A percentile compares a stretch with the other conserved stretches of the same genome.
Conservation (phyloP, 1,140 invertebrate genomes). For the Drosophila navojoa region DNA sequence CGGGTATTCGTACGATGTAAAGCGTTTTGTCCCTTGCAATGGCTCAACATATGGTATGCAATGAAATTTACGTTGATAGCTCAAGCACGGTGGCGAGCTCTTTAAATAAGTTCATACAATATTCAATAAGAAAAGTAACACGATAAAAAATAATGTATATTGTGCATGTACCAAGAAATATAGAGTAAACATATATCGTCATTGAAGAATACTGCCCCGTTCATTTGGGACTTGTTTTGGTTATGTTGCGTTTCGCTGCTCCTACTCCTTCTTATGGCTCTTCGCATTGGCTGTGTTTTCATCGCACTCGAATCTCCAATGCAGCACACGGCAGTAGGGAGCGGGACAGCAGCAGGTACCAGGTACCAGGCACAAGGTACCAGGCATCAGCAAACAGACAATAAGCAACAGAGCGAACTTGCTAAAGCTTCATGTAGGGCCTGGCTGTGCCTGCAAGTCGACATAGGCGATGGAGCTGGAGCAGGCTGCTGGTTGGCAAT, state of each 20-base stretch:
- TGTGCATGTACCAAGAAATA: not conserved
- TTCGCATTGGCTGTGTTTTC: constrained; percentile 49
- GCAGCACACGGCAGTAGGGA: constrained; percentile 22
- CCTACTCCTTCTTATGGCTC: constrained; percentile 54
- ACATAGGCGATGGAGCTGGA: constrained; percentile 4
- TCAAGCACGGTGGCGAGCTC: no score
- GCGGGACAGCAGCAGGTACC: not conserved
- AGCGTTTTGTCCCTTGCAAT: constrained; percentile 7
- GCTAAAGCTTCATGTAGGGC: not conserved
- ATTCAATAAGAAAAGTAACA: no score
- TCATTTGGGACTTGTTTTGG: constrained; percentile 18
- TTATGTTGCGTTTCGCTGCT: constrained; percentile 44
- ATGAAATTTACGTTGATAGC: not conserved
- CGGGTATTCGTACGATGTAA: constrained; percentile 17
- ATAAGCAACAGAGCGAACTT: not conserved
- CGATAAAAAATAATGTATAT: no score
- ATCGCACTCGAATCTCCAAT: constrained; percentile 65
- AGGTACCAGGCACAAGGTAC: not conserved
- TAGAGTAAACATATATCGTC: not conserved
- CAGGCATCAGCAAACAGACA: not conserved
- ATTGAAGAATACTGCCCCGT: not conserved
- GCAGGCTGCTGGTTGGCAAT: constrained; percentile 32
- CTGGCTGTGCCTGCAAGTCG: not conserved
- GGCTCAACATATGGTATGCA: not conserved
- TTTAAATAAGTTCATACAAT: no score